Conservation (phyloP, 2,113 vertebrate genomes). For the Phocoena sinus region DNA sequence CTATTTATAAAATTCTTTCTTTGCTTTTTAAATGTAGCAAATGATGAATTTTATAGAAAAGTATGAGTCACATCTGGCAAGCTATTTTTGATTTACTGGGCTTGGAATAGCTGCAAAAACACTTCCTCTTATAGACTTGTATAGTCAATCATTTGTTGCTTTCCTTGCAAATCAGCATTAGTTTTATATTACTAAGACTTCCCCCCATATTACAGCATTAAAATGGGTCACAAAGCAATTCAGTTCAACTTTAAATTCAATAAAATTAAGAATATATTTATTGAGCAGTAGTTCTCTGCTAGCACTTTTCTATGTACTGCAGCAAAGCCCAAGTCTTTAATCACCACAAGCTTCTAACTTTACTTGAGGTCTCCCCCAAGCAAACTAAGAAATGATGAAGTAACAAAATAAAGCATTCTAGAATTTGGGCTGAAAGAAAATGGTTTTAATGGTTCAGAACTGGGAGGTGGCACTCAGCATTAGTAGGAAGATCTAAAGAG, state of each 20-base stretch:
- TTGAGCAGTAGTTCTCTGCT: background rate
- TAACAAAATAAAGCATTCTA: background rate
- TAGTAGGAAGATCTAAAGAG: background rate
- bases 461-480: background rate
- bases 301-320: background rate
- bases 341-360: background rate
- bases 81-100: slow-evolving; percentile 66
- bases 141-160: slow-evolving; percentile 61
- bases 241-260: slow-evolving; percentile 20
- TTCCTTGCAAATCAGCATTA: slow-evolving; percentile 28
- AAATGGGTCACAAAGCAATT: slow-evolving; percentile 31
- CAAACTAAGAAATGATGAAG: background rate
- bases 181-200: slow-evolving; percentile 35
- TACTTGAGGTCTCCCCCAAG: background rate
- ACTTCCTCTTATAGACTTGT: slow-evolving; percentile 47
- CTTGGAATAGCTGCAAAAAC: slow-evolving; percentile 63
- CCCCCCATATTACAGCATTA: background rate
- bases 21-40: slow-evolving; percentile 42
- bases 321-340: background rate
- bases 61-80: slow-evolving; percentile 63
- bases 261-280: slow-evolving; percentile 2
- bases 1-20: slow-evolving; percentile 34
- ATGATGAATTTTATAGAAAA: slow-evolving; percentile 63
- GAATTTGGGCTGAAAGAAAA: background rate
- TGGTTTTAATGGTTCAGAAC: background rate